Evolutionary conservation across 2,113 vertebrate genomes (phyloP).

Genomic region (Smithornis capensis): DNA sequence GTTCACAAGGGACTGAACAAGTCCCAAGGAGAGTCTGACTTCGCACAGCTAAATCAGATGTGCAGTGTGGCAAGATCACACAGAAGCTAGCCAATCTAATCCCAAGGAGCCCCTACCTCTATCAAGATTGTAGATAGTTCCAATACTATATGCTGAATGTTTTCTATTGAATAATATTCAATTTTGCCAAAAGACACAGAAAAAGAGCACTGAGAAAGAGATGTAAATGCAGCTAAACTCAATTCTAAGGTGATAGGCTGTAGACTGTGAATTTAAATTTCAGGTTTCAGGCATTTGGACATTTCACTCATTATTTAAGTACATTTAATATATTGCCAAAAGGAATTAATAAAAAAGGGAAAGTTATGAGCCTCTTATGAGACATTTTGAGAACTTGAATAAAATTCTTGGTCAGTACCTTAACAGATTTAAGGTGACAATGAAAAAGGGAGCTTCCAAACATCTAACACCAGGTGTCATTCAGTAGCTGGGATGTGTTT

Average conservation of each 20-base stretch:
- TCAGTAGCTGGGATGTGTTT: not conserved
- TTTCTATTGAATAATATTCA: not conserved
- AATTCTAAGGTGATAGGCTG: not conserved
- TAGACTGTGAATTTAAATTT: not conserved
- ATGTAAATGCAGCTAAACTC: not conserved
- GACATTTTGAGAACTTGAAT: not conserved
- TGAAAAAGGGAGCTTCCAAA: not conserved
- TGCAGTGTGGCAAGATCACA: rapidly evolving
- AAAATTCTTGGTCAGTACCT: not conserved
- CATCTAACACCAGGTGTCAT: not conserved
- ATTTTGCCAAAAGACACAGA: not conserved
- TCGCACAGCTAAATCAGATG: not conserved
- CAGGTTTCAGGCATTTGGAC: not conserved
- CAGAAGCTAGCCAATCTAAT: not conserved
- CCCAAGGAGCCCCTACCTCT: not conserved
- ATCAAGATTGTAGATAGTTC: rapidly evolving
- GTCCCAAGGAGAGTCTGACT: not conserved
- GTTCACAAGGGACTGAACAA: not conserved
- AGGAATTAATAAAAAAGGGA: not conserved
- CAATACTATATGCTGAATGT: not conserved
- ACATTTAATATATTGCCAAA: not conserved
- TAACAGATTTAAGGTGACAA: not conserved
- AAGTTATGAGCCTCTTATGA: not conserved
- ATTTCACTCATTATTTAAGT: not conserved
- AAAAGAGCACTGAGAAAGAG: not conserved